Conservation (phyloP, 2,888 invertebrate genomes). For the Vandiemenella viatica region DNA sequence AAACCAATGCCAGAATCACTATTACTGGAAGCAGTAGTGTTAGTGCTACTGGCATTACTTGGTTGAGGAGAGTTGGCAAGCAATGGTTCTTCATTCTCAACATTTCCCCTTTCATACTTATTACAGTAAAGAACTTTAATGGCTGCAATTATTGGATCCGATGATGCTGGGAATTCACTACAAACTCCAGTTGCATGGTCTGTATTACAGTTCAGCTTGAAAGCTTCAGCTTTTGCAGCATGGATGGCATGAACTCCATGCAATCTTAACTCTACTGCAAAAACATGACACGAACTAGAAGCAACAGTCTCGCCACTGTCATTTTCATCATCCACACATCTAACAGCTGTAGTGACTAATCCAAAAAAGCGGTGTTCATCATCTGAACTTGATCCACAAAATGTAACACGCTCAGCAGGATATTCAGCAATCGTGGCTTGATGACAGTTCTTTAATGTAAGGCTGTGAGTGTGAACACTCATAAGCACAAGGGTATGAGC, state of each 20-base stretch:
- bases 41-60: constrained; percentile 63
- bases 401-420: constrained; percentile 70
- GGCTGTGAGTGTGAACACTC: constrained; percentile 64
- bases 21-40: constrained; percentile 74
- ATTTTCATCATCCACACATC: constrained; percentile 19
- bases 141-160: constrained; percentile 43
- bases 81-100: constrained; percentile 22
- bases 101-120: constrained; percentile 18
- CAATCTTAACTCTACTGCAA: constrained; percentile 79
- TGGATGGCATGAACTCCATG: constrained; percentile 63
- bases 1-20: constrained; percentile 93
- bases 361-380: constrained; percentile 87
- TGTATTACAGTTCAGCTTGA: constrained; percentile 57
- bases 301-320: constrained; percentile 35
- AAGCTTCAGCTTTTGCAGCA: constrained; percentile 60
- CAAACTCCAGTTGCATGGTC: constrained; percentile 41
- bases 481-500: constrained; percentile 72
- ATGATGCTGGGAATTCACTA: constrained; percentile 78
- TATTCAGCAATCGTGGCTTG: constrained; percentile 74
- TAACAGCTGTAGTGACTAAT: constrained; percentile 68
- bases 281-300: constrained; percentile 87
- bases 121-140: constrained; percentile 36
- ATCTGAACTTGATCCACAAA: constrained; percentile 79
- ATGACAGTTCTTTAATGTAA: constrained; percentile 63
- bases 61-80: constrained; percentile 70